Evolutionary conservation across 2,888 invertebrate genomes (phyloP), one percentile per base, ranked within the genome.

Genomic region (Helleia helle): DNA sequence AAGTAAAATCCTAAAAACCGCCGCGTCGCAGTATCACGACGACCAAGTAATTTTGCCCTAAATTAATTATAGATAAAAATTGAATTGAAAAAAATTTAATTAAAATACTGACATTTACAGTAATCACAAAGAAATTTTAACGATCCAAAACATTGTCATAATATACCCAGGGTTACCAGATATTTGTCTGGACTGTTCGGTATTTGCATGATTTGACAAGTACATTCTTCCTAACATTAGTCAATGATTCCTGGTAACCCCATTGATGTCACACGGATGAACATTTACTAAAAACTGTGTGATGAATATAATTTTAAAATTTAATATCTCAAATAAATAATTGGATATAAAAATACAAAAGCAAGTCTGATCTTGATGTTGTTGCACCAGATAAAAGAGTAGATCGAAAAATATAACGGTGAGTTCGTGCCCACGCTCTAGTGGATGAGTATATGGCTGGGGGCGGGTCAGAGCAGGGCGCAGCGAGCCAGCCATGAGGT

Each of bases 401-500:
- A 62, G 67, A 61, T 80, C 74, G 64, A 80, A 79, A 83, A 79
- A 79, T 77, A 77, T 72, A 69, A 66, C 65, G 71, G 71, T 70
- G 68, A 72, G 68, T 60, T 41, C 27, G 48, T 46, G 41, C 54
- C 51, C 48, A 51, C 44, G 40, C 55, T 48, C 47, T 43, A 46
- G 31, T 46, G 50, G 41, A 53, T 51, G 50, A 45, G 52, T 41
- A 41, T 24, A 40, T 40, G 44, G 54, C 48, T 36, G 51, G 47
- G 46, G 47, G 43, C 47, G 45, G 90, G 94, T 95, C 94, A 95
- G 88, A 95, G 94, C 86, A 95, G 79, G 75, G 90, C 89, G 89
- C 95, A 95, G 75, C 93, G 90, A 40, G 94, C 91, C 65, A 94
- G 86, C 94, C 95, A 95, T 72, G 92, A 93, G 53, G 92, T 88